Conservation (phyloP, 2,888 invertebrate species). For the Machimus rusticus region DNA sequence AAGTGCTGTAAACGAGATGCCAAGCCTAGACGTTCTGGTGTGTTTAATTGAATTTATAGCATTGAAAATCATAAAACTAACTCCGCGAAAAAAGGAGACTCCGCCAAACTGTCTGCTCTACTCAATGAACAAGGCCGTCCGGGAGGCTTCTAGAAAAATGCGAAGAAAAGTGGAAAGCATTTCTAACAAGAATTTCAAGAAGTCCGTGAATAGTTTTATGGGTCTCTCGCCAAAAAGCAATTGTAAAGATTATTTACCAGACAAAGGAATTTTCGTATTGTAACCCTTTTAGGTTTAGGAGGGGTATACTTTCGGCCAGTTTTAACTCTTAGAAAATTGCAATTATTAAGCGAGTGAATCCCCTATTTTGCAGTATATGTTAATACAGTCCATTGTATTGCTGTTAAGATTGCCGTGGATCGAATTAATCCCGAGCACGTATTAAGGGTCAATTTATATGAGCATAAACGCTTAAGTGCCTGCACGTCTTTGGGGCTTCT, state of each 20-base stretch:
- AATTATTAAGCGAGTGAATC: not conserved
- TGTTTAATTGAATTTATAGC: not conserved
- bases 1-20: not conserved
- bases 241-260: not conserved
- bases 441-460: not conserved
- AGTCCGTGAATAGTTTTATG: not conserved
- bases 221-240: not conserved
- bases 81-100: not conserved
- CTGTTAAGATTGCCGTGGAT: not conserved
- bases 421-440: not conserved
- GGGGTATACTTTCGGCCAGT: not conserved
- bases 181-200: not conserved
- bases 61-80: not conserved
- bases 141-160: not conserved
- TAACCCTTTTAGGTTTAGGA: not conserved
- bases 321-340: not conserved
- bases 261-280: not conserved
- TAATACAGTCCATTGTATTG: not conserved
- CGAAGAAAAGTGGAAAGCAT: not conserved
- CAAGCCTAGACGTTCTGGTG: not conserved
- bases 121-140: not conserved
- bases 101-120: not conserved
- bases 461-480: not conserved
- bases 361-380: not conserved
- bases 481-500: not conserved